Conservation (phyloP, 1,140 invertebrate species). For the Oedothorax gibbosus region DNA sequence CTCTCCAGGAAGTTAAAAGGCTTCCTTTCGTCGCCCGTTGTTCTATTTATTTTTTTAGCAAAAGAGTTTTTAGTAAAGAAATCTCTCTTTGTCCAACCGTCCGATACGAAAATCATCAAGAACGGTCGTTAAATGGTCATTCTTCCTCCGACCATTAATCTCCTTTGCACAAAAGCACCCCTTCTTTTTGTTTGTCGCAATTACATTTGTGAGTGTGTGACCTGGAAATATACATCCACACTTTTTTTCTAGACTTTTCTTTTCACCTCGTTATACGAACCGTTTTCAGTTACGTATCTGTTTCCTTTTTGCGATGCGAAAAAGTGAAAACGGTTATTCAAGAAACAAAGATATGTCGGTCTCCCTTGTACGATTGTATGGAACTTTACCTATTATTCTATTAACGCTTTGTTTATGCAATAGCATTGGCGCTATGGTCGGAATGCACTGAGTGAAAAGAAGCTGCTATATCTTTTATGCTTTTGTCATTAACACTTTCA, state of each 20-base stretch:
- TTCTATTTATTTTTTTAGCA: neutral
- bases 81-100: neutral
- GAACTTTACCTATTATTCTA: too few relatives aligned
- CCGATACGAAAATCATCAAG: constrained; percentile 11
- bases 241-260: neutral
- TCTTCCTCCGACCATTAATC: constrained; percentile 17
- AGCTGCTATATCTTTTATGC: too few relatives aligned
- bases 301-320: neutral
- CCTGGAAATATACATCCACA: constrained; percentile 5
- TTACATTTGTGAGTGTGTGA: constrained; percentile 13
- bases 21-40: neutral
- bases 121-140: constrained; percentile 21
- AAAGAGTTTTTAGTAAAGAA: neutral
- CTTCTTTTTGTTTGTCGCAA: constrained; percentile 7
- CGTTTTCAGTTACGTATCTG: neutral
- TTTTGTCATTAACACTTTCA: too few relatives aligned
- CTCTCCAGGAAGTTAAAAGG: too few relatives aligned
- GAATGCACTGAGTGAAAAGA: too few relatives aligned
- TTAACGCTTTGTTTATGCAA: too few relatives aligned
- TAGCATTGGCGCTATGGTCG: too few relatives aligned
- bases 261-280: neutral
- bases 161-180: constrained; percentile 4
- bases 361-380: too few relatives aligned
- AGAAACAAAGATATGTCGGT: too few relatives aligned
- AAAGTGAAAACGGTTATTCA: constrained; percentile 13